These are phyloP conservation scores for Bursaphelenchus mucronatus DNA, from an alignment of 1,140 invertebrate species.

Conservation along the genomic window DNA sequence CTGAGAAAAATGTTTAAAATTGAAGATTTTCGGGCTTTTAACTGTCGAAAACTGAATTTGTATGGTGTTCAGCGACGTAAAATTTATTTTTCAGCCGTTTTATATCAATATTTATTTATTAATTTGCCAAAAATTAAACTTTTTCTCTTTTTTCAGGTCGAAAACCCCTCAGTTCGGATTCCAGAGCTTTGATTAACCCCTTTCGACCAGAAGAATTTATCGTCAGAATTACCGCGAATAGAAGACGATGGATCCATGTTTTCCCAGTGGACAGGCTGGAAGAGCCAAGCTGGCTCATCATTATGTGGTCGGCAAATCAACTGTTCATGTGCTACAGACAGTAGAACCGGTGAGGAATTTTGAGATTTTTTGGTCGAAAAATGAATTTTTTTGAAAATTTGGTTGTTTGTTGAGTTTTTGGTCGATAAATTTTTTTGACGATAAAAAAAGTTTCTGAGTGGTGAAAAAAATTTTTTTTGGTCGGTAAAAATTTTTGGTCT, in stretches of 20 bases:
- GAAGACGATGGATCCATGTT: slow-evolving; percentile 93
- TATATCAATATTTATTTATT: slow-evolving; percentile 20
- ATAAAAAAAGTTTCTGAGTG: too few species aligned
- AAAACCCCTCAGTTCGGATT: background rate
- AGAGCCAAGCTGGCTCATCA: slow-evolving; percentile 50
- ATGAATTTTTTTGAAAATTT: background rate
- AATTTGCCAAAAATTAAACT: slow-evolving; percentile 1
- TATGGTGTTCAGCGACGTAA: slow-evolving; percentile 17
- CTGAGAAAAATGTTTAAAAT: too few species aligned
- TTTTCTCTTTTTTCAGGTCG: too few species aligned
- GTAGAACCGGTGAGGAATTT: slow-evolving; percentile 30
- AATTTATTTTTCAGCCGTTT: slow-evolving; percentile 22
- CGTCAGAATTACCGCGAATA: slow-evolving; percentile 90
- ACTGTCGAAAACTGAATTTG: too few species aligned
- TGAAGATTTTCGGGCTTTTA: too few species aligned
- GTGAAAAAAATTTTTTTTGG: too few species aligned
- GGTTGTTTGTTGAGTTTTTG: background rate
- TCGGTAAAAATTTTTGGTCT: too few species aligned
- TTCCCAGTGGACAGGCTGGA: slow-evolving; percentile 79
- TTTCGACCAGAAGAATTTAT: slow-evolving; percentile 94
- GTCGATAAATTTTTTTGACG: background rate
- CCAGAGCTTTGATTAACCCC: slow-evolving; percentile 73
- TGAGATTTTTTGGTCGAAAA: background rate
- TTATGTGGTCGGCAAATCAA: slow-evolving; percentile 49
- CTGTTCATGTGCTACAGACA: slow-evolving; percentile 36